Conservation (phyloP, 2,797 vertebrate genomes). For the Zenarchopterus dispar region DNA sequence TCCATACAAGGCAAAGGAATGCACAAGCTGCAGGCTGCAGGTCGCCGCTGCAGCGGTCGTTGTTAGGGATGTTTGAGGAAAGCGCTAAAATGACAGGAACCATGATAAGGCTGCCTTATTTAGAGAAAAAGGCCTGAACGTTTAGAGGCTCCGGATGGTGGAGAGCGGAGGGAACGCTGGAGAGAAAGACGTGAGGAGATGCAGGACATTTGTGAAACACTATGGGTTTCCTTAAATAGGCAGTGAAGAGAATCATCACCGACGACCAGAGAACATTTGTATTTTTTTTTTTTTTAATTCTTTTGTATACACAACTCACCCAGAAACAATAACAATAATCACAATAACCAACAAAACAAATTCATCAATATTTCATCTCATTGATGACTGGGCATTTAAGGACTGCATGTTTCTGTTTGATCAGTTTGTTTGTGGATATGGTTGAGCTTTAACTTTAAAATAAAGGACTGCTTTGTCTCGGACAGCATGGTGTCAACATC, state of each 20-base stretch:
- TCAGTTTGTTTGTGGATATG: no score
- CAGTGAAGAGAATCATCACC: constrained; percentile 36
- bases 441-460: no score
- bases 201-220: constrained; percentile 44
- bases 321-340: no score
- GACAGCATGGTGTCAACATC: no score
- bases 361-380: no score
- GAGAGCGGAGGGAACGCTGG: constrained; percentile 26
- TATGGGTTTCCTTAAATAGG: constrained; percentile 75
- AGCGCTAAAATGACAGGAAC: constrained; percentile 84
- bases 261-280: neutral
- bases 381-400: no score
- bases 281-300: no score
- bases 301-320: no score
- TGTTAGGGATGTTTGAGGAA: constrained; percentile 77
- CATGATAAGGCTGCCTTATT: constrained; percentile 86
- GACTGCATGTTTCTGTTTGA: no score
- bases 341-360: no score
- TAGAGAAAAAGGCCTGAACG: constrained; percentile 77
- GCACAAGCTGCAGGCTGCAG: constrained; percentile 65
- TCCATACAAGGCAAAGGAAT: constrained; percentile 91
- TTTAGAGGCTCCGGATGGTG: constrained; percentile 44
- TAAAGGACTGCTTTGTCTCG: no score
- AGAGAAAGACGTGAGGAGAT: constrained; percentile 57
- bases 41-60: constrained; percentile 57